phyloP scores from a whole-genome alignment of 1,140 invertebrate genomes.

The Elysia chlorotica region DNA sequence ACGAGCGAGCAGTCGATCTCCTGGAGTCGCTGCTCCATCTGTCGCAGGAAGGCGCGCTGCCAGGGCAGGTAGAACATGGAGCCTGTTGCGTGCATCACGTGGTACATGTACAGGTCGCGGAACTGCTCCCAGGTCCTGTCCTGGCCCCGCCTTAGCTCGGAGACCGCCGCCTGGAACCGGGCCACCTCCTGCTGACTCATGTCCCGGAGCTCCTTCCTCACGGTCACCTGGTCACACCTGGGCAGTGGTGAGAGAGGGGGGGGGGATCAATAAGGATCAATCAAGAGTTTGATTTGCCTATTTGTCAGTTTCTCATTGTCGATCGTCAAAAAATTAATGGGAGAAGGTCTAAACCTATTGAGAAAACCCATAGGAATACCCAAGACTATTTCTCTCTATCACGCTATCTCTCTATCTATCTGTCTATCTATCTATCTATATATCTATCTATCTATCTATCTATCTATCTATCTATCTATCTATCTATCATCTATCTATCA shows the following conservation, averaged over 20 bases:
- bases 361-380: background rate
- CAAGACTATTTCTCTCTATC: background rate
- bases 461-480: no score
- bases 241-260: no score
- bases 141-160: conserved; percentile 36
- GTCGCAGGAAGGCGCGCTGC: conserved; percentile 50
- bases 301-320: no score
- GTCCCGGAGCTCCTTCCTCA: conserved; percentile 53
- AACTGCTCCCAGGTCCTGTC: conserved; percentile 50
- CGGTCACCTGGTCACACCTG: conserved; percentile 41
- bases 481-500: no score
- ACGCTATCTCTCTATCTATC: background rate
- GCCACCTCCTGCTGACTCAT: conserved; percentile 48
- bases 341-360: background rate
- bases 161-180: conserved; percentile 47
- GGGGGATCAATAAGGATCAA: no score
- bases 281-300: no score
- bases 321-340: background rate
- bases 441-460: no score
- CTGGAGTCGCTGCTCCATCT: conserved; percentile 49
- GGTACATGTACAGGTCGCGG: conserved; percentile 51
- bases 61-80: conserved; percentile 52
- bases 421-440: no score
- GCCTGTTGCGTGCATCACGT: conserved; percentile 52
- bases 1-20: conserved; percentile 53